Evolutionary conservation across 1,140 invertebrate genomes (phyloP).

Genomic region (Saccostrea cuccullata): DNA sequence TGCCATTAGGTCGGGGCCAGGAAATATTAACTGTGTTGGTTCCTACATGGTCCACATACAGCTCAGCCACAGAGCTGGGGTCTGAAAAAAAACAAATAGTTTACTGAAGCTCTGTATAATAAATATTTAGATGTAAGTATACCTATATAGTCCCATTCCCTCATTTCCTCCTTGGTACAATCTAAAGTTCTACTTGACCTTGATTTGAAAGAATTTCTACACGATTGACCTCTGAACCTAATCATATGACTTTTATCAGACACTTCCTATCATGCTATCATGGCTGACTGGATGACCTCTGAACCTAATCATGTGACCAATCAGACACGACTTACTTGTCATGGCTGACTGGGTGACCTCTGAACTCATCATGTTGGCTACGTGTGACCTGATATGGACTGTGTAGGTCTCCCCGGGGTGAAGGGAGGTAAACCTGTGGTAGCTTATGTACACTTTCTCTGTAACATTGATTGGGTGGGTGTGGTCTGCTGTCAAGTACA

Average conservation of each 20-base stretch:
- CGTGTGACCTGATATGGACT: slow-evolving; percentile 54
- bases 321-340: slow-evolving; percentile 53
- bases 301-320: too few species aligned
- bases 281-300: background rate
- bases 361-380: slow-evolving; percentile 57
- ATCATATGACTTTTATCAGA: too few species aligned
- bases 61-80: slow-evolving; percentile 63
- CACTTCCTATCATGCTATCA: background rate
- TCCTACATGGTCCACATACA: slow-evolving; percentile 61
- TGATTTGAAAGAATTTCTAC: too few species aligned
- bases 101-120: too few species aligned
- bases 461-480: slow-evolving; percentile 28
- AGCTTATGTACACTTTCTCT: slow-evolving; percentile 24
- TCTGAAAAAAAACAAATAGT: slow-evolving; percentile 51
- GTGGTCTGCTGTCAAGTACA: slow-evolving; percentile 44
- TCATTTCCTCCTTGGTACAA: too few species aligned
- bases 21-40: slow-evolving; percentile 57
- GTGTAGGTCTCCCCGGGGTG: slow-evolving; percentile 66
- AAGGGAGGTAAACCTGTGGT: slow-evolving; percentile 46
- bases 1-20: slow-evolving; percentile 61
- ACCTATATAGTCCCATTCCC: too few species aligned
- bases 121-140: too few species aligned
- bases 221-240: too few species aligned
- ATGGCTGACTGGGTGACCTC: slow-evolving; percentile 52
- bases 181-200: too few species aligned